Percentiles rank a stretch among this genome's conserved stretches.
Evolutionary conservation across 2,113 vertebrate species (phyloP).

Genomic region (Hippolais icterina): DNA sequence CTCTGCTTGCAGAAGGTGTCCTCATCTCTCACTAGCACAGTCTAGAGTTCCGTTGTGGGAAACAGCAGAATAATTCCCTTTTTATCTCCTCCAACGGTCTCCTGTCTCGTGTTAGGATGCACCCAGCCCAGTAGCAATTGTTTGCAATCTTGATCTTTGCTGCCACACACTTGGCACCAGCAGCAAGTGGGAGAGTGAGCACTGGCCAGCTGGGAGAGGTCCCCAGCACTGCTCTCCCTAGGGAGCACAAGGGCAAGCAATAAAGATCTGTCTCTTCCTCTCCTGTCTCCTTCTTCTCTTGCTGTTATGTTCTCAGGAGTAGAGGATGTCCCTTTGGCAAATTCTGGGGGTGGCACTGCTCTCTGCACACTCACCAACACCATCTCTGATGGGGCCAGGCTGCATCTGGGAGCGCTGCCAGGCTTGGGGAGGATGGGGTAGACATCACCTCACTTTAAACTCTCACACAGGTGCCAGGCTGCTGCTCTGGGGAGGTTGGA

Average conservation of each 20-base stretch:
- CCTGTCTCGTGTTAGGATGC: background rate
- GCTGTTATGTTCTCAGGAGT: background rate
- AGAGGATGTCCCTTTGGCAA: background rate
- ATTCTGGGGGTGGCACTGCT: background rate
- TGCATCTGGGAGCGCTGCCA: rapidly evolving
- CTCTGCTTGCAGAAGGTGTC: background rate
- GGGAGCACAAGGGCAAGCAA: background rate
- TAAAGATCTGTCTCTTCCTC: background rate
- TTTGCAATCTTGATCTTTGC: background rate
- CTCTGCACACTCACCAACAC: background rate
- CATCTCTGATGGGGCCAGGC: background rate
- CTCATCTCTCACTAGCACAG: background rate
- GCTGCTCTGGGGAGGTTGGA: background rate
- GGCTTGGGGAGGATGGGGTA: background rate
- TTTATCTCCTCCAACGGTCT: background rate
- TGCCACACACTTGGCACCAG: background rate
- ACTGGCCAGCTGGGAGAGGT: background rate
- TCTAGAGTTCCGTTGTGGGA: background rate
- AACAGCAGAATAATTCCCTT: background rate
- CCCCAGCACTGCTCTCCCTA: background rate
- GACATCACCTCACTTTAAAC: background rate
- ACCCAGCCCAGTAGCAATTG: background rate
- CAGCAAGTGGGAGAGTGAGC: background rate
- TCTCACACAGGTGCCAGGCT: background rate
- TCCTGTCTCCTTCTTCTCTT: background rate